phyloP scores from a whole-genome alignment of 2,113 vertebrate species.

The Prinia subflava region DNA sequence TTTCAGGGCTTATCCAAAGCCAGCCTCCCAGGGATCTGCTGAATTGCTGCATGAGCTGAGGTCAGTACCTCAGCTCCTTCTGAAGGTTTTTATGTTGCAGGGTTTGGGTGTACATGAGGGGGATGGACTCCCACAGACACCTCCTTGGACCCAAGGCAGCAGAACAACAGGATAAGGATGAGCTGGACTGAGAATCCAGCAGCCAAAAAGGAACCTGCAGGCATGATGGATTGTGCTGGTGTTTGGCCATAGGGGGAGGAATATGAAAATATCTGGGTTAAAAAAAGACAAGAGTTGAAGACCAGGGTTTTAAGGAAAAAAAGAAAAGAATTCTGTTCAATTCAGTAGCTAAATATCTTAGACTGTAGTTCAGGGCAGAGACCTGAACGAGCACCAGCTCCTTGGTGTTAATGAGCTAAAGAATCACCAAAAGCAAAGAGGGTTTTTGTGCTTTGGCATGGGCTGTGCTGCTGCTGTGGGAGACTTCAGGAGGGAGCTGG shows the following conservation, averaged over 20 bases:
- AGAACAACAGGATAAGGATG: background rate
- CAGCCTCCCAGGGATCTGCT: background rate
- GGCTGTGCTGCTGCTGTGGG: background rate
- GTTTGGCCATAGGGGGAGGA: background rate
- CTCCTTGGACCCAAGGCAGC: background rate
- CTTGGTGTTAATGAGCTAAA: background rate
- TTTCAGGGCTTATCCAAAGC: background rate
- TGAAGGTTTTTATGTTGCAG: background rate
- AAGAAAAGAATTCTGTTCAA: background rate
- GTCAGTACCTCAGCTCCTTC: background rate
- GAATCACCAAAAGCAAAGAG: background rate
- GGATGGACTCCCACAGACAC: background rate
- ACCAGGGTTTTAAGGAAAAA: background rate
- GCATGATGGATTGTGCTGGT: background rate
- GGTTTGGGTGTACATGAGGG: background rate
- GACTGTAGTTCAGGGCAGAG: background rate
- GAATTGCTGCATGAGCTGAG: background rate
- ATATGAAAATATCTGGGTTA: background rate
- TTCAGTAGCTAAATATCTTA: background rate
- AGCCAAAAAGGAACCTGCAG: background rate
- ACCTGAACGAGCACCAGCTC: background rate
- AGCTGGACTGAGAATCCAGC: background rate
- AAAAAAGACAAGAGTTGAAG: rapidly evolving
- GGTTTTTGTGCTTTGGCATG: background rate
- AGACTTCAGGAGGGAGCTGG: background rate